phyloP scores from a whole-genome alignment of 23 tunicate genomes.

The Halocynthia aurantium region DNA sequence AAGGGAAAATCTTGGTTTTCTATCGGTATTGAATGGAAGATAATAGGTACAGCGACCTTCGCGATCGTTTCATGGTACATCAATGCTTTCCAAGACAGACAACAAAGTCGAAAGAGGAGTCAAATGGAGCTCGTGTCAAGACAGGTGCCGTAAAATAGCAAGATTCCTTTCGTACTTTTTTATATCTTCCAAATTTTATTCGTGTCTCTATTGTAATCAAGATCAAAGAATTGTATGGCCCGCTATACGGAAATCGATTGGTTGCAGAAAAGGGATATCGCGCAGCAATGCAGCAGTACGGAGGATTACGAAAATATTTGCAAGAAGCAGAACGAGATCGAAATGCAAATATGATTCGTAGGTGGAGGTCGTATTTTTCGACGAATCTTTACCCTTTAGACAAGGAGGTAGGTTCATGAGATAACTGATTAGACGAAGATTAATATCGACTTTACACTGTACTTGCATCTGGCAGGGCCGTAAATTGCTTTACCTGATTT shows the following conservation, averaged over 20 bases:
- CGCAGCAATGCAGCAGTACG: slow-evolving; percentile 59
- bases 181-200: neutral
- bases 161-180: neutral
- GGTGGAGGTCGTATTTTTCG: slow-evolving; percentile 52
- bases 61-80: slow-evolving; percentile 31
- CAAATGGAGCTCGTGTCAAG: slow-evolving; percentile 37
- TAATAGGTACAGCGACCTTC: slow-evolving; percentile 25
- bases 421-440: no score
- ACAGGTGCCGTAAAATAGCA: slow-evolving; percentile 28
- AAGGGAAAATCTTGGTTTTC: slow-evolving; percentile 1
- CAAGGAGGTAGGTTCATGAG: slow-evolving; percentile 29
- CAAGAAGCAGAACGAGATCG: slow-evolving; percentile 39
- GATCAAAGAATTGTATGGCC: slow-evolving; percentile 73
- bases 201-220: slow-evolving; percentile 6
- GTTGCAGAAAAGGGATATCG: slow-evolving; percentile 45
- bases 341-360: slow-evolving; percentile 60
- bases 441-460: no score
- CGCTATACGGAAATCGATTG: slow-evolving; percentile 77
- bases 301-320: slow-evolving; percentile 37
- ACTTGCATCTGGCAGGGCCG: no score
- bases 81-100: slow-evolving; percentile 33
- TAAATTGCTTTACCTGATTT: no score
- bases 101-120: slow-evolving; percentile 25
- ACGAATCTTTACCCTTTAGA: slow-evolving; percentile 57
- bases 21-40: slow-evolving; percentile 43